Conservation (phyloP, 1,140 invertebrate genomes). For the Danaus melanippus region DNA sequence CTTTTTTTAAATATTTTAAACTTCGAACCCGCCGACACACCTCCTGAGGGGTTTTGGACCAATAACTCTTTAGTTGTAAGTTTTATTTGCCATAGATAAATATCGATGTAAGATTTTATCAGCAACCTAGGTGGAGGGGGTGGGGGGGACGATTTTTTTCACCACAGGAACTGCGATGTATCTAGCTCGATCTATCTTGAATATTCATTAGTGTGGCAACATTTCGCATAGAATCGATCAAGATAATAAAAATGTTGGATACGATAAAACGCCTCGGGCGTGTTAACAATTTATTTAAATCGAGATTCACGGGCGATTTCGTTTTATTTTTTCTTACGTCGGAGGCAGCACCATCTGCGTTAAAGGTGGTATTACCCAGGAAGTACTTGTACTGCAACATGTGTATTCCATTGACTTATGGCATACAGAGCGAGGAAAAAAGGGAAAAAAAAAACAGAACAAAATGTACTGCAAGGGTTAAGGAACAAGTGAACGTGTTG, state of each 20-base stretch:
- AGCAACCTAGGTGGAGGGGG: conserved; percentile 40
- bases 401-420: conserved; percentile 30
- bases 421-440: background rate
- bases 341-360: conserved; percentile 44
- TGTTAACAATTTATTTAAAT: conserved; percentile 59
- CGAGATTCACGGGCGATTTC: conserved; percentile 40
- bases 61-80: conserved; percentile 45
- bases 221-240: conserved; percentile 45
- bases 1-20: background rate
- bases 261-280: conserved; percentile 44
- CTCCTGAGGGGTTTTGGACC: conserved; percentile 56
- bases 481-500: too few species aligned
- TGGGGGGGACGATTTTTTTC: conserved; percentile 31
- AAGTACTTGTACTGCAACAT: conserved; percentile 36
- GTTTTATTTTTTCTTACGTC: conserved; percentile 24
- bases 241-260: conserved; percentile 35
- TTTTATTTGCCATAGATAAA: conserved; percentile 5
- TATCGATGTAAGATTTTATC: conserved; percentile 13
- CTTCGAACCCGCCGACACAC: conserved; percentile 24
- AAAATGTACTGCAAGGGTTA: too few species aligned
- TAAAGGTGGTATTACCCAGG: conserved; percentile 55
- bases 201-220: conserved; percentile 47
- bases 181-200: conserved; percentile 45
- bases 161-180: conserved; percentile 42
- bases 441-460: too few species aligned